These are phyloP conservation scores for Lumbricus terrestris DNA, from an alignment of 2,888 invertebrate genomes.

Conservation along the genomic window DNA sequence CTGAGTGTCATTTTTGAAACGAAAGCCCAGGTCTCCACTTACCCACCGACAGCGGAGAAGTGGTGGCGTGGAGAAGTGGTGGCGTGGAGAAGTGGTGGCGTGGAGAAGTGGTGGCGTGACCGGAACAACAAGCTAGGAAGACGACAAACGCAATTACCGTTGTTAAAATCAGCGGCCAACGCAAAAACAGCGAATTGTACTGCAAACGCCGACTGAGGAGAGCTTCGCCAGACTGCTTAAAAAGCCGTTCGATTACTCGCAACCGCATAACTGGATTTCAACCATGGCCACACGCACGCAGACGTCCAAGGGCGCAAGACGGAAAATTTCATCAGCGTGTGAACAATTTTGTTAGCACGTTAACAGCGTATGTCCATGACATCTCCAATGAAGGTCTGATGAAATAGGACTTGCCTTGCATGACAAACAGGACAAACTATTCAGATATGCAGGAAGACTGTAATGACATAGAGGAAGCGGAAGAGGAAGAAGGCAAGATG, in stretches of 20 bases:
- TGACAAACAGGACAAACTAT: not conserved
- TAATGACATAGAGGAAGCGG: not conserved
- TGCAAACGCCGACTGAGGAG: not conserved
- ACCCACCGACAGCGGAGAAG: not conserved
- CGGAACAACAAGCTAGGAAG: not conserved
- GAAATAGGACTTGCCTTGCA: not conserved
- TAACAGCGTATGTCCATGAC: not conserved
- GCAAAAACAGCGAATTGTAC: not conserved
- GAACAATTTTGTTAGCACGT: not conserved
- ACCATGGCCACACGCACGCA: not conserved
- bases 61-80: too few relatives aligned
- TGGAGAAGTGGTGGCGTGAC: not conserved
- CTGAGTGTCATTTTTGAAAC: too few relatives aligned
- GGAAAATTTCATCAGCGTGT: not conserved
- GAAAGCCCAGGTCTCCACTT: too few relatives aligned
- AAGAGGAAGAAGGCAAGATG: not conserved
- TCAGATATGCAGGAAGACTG: not conserved
- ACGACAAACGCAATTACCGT: not conserved
- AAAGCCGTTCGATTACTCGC: not conserved
- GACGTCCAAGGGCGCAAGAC: not conserved
- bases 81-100: not conserved
- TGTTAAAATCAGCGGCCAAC: not conserved
- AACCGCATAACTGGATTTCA: not conserved
- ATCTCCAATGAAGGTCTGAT: conserved; percentile 3
- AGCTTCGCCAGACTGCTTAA: not conserved